Percentiles rank a stretch among this genome's conserved stretches.
phyloP scores from a whole-genome alignment of 2,888 invertebrate genomes.

The Dendrolimus houi region DNA sequence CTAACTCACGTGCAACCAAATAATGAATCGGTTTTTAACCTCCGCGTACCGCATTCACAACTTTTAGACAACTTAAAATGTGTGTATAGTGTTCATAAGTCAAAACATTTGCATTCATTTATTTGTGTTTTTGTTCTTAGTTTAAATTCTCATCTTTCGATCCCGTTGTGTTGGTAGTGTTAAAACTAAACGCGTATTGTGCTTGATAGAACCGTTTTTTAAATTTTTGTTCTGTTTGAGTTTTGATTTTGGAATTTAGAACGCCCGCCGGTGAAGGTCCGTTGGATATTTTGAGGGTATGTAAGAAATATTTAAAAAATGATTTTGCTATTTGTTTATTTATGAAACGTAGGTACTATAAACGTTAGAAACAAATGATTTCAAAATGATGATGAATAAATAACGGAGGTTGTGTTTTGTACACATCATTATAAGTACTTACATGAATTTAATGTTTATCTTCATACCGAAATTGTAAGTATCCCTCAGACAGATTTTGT shows the following conservation, averaged over 20 bases:
- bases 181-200: constrained; percentile 49
- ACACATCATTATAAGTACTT: no score
- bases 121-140: constrained; percentile 31
- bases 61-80: constrained; percentile 44
- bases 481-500: no score
- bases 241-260: constrained; percentile 18
- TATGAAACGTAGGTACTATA: no score
- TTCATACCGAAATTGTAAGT: no score
- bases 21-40: constrained; percentile 44
- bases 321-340: no score
- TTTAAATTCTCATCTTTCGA: constrained; percentile 18
- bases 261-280: neutral
- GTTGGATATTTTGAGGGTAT: neutral
- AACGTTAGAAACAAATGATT: no score
- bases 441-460: no score
- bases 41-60: constrained; percentile 37
- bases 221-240: constrained; percentile 55
- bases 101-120: constrained; percentile 16
- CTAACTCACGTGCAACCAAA: constrained; percentile 46
- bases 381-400: no score
- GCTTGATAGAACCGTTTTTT: constrained; percentile 48
- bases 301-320: neutral
- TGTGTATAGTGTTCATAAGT: constrained; percentile 12
- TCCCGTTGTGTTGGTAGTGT: constrained; percentile 49
- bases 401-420: no score